These are phyloP conservation scores for Heliopora coerulea DNA, from an alignment of 92 coral and sea anemone species.

Conservation along the genomic window DNA sequence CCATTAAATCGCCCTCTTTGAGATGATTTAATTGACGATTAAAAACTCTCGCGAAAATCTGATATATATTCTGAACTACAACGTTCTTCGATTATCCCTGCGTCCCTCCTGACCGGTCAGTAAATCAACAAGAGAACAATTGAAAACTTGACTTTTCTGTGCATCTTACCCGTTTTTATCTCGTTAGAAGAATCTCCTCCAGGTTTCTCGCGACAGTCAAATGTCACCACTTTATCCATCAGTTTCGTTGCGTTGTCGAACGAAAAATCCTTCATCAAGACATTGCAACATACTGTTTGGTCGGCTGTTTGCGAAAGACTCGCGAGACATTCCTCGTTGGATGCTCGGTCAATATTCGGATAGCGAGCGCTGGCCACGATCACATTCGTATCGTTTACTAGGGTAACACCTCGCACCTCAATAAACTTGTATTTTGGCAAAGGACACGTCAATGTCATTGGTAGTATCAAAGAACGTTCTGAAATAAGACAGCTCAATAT, in stretches of 20 bases:
- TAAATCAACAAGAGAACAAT: too few species aligned
- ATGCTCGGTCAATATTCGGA: constrained; percentile 2
- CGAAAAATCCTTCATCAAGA: constrained; percentile 8
- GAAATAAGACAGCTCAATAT: too few species aligned
- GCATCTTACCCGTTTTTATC: constrained; percentile 14
- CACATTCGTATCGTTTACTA: neutral
- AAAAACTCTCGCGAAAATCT: too few species aligned
- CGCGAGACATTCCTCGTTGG: constrained; percentile 34
- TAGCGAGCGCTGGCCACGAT: constrained; percentile 1
- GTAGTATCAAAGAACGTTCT: neutral
- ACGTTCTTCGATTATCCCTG: too few species aligned
- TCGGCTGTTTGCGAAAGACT: neutral
- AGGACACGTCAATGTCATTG: constrained; percentile 16
- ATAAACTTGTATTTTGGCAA: constrained; percentile 1
- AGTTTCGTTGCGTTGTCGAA: neutral
- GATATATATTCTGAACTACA: too few species aligned
- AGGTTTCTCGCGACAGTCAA: constrained; percentile 4
- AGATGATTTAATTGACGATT: too few species aligned
- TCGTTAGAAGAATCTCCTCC: neutral
- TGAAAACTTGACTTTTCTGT: too few species aligned
- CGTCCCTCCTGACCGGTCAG: too few species aligned
- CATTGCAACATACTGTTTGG: neutral
- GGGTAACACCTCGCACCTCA: constrained; percentile 22
- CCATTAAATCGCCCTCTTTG: too few species aligned
- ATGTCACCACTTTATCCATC: constrained; percentile 30